Evolutionary conservation across 2,888 invertebrate species (phyloP).

Genomic region (Mactromeris polynyma): DNA sequence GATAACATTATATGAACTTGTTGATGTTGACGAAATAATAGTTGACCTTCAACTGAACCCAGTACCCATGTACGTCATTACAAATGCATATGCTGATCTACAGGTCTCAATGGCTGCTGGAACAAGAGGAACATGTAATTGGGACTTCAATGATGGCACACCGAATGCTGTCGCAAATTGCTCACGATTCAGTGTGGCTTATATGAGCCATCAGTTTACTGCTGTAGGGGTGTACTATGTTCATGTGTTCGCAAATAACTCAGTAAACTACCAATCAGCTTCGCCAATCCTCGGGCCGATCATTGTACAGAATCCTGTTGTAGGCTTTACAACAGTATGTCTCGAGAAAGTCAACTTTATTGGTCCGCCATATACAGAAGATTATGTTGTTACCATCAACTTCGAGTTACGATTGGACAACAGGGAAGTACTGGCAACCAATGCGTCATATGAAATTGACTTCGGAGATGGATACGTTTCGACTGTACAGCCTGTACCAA

Average conservation of each 20-base stretch:
- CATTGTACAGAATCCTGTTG: constrained; percentile 61
- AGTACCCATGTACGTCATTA: constrained; percentile 46
- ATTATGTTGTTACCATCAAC: constrained; percentile 17
- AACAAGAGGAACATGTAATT: constrained; percentile 52
- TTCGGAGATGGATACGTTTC: constrained; percentile 63
- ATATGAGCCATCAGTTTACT: constrained; percentile 43
- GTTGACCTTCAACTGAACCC: constrained; percentile 43
- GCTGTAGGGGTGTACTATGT: constrained; percentile 53
- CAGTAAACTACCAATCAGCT: constrained; percentile 28
- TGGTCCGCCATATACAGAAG: constrained; percentile 38
- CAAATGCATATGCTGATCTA: constrained; percentile 36
- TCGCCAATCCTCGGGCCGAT: constrained; percentile 49
- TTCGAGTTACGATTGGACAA: constrained; percentile 53
- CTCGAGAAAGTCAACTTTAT: constrained; percentile 36
- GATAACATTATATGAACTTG: constrained; percentile 44
- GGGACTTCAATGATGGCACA: constrained; percentile 52
- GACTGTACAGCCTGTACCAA: constrained; percentile 29
- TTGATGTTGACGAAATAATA: constrained; percentile 60
- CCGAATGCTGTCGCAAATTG: constrained; percentile 29
- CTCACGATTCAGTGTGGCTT: constrained; percentile 17
- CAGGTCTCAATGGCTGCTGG: constrained; percentile 62
- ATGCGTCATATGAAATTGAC: constrained; percentile 68
- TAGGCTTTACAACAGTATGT: constrained; percentile 44
- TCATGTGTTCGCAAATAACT: constrained; percentile 51
- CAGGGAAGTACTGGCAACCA: constrained; percentile 43